Conservation (phyloP, 2,888 invertebrate genomes). For the Dicroscelio sp. region DNA sequence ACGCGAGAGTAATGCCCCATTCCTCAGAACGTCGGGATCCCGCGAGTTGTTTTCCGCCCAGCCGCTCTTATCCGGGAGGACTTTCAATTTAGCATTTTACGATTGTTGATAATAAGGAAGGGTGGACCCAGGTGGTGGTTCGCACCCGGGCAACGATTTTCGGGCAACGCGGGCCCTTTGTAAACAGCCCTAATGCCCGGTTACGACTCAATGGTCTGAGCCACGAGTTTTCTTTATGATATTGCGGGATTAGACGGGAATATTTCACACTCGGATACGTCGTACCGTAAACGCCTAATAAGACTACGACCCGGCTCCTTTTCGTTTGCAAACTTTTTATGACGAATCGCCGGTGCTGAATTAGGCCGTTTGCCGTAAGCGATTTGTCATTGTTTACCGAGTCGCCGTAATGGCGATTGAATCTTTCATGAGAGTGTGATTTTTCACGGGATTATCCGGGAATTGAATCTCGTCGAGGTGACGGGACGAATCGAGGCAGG, state of each 20-base stretch:
- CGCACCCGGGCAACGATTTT: conserved; percentile 85
- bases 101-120: conserved; percentile 91
- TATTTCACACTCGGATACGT: conserved; percentile 91
- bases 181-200: conserved; percentile 91
- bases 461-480: conserved; percentile 87
- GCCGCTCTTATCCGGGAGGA: conserved; percentile 86
- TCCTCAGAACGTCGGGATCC: conserved; percentile 67
- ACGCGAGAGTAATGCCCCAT: conserved; percentile 67
- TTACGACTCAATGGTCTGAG: conserved; percentile 89
- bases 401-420: conserved; percentile 52
- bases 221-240: conserved; percentile 91
- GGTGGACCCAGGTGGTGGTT: conserved; percentile 90
- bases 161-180: conserved; percentile 89
- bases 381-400: conserved; percentile 73
- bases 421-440: conserved; percentile 63
- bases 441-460: conserved; percentile 68
- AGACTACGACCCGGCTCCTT: conserved; percentile 48
- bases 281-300: conserved; percentile 75
- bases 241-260: conserved; percentile 91
- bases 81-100: conserved; percentile 91
- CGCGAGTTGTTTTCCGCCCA: conserved; percentile 78
- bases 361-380: conserved; percentile 54
- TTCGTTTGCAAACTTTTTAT: conserved; percentile 75
- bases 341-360: conserved; percentile 59
- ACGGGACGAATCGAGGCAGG: conserved; percentile 79